Evolutionary conservation across 2,888 invertebrate genomes (phyloP), one percentile per base, ranked within the genome.

Genomic region (Leucophenga montana): DNA sequence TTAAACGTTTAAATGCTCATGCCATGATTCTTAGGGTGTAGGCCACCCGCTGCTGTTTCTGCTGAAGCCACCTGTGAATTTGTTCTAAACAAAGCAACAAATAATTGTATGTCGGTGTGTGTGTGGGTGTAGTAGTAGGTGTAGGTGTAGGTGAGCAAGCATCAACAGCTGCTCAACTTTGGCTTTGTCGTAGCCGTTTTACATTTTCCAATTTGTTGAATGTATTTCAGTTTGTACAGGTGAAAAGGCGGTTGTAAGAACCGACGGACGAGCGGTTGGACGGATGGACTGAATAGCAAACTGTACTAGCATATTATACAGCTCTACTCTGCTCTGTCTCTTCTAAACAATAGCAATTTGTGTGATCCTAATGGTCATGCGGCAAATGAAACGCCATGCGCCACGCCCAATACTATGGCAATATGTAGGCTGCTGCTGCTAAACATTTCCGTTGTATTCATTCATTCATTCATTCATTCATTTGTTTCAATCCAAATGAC

Each of bases 131-230:
- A n/a, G n/a, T n/a, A n/a, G n/a, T n/a, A n/a, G 27, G 27, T 27
- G 27, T 27, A 2, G 27, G 27, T 27, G 27, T 27, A 39, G 39
- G 39, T 39, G 39, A 39, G 39, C 11, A 39, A 39, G 39, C 53
- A 53, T 18, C 20, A 20, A 53, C 14, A n/a, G 48, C 16, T 46
- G 13, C 31, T 48, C 18, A 16, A 39, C 56, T 16, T 50, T 46
- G 14, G 46, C 44, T 46, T 6, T 39, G 16, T 20, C 14, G 18
- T 20, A 11, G 18, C 20, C 20, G 16, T 53, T 16, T 53, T 18
- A 81, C 82, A 84, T 82, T 81, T 81, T 84, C 78, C 82, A 81
- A 81, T 81, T 81, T 81, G 81, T 83, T 84, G 79, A 77, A 79
- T 77, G 53, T 20, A 18, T 16, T 20, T 20, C 11, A 16, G 2